Conservation (phyloP, 1,140 invertebrate species). For the Leptopilina boulardi region DNA sequence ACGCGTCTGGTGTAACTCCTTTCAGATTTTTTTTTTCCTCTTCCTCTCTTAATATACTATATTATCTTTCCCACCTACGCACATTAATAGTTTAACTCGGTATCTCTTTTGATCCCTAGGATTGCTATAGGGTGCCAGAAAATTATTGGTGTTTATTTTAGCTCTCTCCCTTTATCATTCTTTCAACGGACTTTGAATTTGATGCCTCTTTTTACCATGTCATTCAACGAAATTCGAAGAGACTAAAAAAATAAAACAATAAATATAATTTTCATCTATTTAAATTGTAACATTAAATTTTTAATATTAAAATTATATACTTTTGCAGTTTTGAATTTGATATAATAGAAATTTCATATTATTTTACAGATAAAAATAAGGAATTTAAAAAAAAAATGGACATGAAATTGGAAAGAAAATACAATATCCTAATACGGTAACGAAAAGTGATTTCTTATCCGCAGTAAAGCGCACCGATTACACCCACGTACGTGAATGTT, state of each 20-base stretch:
- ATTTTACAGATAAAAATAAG: neutral
- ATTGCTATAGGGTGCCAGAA: constrained; percentile 25
- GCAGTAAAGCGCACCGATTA: constrained; percentile 58
- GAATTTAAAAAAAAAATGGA: too few relatives aligned
- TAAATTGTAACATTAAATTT: too few relatives aligned
- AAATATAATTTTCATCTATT: neutral
- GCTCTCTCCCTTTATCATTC: neutral
- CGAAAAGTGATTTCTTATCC: constrained; percentile 59
- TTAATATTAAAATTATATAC: too few relatives aligned
- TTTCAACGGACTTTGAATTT: neutral
- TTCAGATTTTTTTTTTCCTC: neutral
- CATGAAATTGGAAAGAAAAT: too few relatives aligned
- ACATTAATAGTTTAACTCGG: constrained; percentile 2
- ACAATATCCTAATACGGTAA: constrained; percentile 58
- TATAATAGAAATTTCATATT: neutral
- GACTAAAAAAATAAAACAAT: too few relatives aligned
- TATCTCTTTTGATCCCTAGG: constrained; percentile 14
- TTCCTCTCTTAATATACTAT: too few relatives aligned
- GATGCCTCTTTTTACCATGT: neutral
- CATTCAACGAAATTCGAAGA: neutral
- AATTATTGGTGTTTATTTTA: constrained; percentile 27
- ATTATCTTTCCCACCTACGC: constrained; percentile 38
- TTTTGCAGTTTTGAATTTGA: too few relatives aligned
- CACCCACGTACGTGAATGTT: constrained; percentile 58
- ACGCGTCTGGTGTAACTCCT: constrained; percentile 38